Percentiles rank a stretch among this genome's conserved stretches.
Evolutionary conservation across 2,113 vertebrate species (phyloP).

Genomic region (Hemibagrus wyckioides): DNA sequence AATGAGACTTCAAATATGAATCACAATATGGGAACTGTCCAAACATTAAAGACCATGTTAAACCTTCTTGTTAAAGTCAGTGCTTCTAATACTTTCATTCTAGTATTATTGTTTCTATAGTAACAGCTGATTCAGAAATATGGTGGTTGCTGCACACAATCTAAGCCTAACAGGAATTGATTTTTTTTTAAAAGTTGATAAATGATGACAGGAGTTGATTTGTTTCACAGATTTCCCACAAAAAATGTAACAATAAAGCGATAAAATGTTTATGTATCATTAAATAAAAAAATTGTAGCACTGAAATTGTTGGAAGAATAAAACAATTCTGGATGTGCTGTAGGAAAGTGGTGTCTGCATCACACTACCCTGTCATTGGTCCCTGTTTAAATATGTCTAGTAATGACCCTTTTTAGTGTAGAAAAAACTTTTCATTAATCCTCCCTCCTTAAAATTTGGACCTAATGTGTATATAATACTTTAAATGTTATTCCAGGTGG

Average conservation of each 20-base stretch:
- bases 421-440: not conserved
- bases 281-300: not conserved
- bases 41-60: not conserved
- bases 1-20: not conserved
- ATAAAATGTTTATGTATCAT: not conserved
- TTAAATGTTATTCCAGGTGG: not conserved
- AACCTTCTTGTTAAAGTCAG: not conserved
- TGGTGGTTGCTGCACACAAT: not conserved
- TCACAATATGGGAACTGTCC: not conserved
- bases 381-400: not conserved
- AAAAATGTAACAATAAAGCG: not conserved
- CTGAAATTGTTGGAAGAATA: not conserved
- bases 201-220: no score
- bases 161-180: not conserved
- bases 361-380: not conserved
- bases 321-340: not conserved
- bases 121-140: not conserved
- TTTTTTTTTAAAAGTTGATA: no score
- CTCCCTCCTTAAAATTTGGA: not conserved
- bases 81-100: not conserved
- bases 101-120: not conserved
- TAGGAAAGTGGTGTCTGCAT: not conserved
- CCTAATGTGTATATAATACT: not conserved
- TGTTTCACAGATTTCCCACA: not conserved
- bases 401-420: not conserved